Conservation (phyloP, 2,888 invertebrate species). For the Drosophila borealis region DNA sequence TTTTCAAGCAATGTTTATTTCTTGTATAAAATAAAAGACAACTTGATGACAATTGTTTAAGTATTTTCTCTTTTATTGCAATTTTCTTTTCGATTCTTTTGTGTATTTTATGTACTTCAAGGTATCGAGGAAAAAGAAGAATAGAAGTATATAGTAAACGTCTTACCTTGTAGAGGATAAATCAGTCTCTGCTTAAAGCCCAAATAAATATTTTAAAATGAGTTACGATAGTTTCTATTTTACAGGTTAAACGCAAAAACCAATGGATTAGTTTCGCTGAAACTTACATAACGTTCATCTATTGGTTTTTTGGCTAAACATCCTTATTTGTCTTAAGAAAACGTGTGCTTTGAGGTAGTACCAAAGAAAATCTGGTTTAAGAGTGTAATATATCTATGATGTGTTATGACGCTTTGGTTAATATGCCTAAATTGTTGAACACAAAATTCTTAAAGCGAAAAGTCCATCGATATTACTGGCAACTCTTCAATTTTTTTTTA, state of each 20-base stretch:
- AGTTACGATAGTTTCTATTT: conserved; percentile 15
- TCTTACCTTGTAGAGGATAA: conserved; percentile 67
- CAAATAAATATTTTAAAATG: conserved; percentile 37
- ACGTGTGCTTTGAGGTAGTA: conserved; percentile 3
- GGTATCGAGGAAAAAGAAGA: conserved; percentile 59
- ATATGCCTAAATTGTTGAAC: conserved; percentile 11
- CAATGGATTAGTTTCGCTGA: conserved; percentile 3
- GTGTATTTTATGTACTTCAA: conserved; percentile 57
- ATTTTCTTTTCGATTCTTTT: conserved; percentile 62
- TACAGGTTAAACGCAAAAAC: conserved; percentile 16
- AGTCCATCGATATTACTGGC: conserved; percentile 15
- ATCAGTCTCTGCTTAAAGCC: conserved; percentile 67
- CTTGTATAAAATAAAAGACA: conserved; percentile 80
- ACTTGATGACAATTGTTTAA: conserved; percentile 78
- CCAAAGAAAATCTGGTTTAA: conserved; percentile 7
- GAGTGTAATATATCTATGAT: neutral
- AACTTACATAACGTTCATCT: neutral
- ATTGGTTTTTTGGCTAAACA: conserved; percentile 13
- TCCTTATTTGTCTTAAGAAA: conserved; percentile 3
- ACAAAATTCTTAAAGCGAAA: conserved; percentile 9
- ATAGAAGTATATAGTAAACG: conserved; percentile 48
- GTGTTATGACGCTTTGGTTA: conserved; percentile 8
- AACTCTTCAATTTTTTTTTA: neutral
- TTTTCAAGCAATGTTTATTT: conserved; percentile 39
- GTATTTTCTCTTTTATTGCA: conserved; percentile 75